Evolutionary conservation across 37 sponge, comb jelly and placozoan species (phyloP).

Genomic region (Hexactinellida sp.): DNA sequence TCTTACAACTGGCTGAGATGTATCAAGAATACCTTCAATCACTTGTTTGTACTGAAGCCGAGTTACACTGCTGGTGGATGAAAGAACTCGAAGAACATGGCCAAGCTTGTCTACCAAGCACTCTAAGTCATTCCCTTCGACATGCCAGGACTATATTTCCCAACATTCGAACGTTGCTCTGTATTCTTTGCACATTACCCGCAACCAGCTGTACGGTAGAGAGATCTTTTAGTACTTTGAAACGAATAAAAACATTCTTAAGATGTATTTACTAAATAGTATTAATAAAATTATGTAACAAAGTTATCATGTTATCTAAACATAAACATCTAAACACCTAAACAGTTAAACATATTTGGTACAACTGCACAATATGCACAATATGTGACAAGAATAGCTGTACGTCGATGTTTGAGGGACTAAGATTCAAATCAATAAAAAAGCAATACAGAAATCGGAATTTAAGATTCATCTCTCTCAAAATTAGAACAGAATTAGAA

Average conservation of each 20-base stretch:
- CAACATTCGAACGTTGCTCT: conserved; percentile 20
- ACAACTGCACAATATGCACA: not conserved
- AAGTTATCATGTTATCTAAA: no score
- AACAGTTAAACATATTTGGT: not conserved
- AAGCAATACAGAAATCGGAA: no score
- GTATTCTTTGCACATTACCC: conserved; percentile 25
- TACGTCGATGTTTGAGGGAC: not conserved
- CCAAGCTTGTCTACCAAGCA: not conserved
- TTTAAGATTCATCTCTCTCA: no score
- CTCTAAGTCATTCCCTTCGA: conserved; percentile 7
- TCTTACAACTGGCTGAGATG: conserved; percentile 18
- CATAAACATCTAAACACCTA: no score
- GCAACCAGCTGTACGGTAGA: conserved; percentile 22
- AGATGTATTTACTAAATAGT: no score
- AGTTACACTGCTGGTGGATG: conserved; percentile 27
- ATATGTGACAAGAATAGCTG: not conserved
- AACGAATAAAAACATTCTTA: conserved; percentile 20
- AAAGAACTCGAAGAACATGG: conserved; percentile 24
- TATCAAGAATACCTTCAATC: conserved; percentile 20
- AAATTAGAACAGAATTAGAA: no score
- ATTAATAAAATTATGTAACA: no score
- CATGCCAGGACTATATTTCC: not conserved
- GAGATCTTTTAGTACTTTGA: conserved; percentile 30
- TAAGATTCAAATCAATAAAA: not conserved
- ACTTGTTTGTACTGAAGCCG: not conserved